Evolutionary conservation across 1,140 invertebrate genomes (phyloP).

Genomic region (Brachionus rubens): DNA sequence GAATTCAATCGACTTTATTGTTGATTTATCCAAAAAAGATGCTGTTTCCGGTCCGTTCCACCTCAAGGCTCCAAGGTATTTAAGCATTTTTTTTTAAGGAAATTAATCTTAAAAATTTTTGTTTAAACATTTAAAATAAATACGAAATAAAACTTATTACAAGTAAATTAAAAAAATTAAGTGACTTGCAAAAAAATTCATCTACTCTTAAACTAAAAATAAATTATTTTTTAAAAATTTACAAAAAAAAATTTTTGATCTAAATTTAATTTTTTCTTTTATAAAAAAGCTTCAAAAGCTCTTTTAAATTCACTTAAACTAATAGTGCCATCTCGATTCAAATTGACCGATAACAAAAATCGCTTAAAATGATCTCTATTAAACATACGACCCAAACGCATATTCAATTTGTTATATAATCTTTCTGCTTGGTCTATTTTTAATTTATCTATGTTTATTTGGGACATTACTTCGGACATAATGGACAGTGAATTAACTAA

Average conservation of each 20-base stretch:
- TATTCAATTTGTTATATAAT: not conserved
- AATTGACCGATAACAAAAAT: not conserved
- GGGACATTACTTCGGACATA: slow-evolving; percentile 7
- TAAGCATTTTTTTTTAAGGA: no score
- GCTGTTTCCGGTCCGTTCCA: no score
- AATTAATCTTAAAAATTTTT: no score
- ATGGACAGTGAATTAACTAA: slow-evolving; percentile 18
- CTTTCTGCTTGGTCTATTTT: slow-evolving; percentile 30
- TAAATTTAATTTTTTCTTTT: no score
- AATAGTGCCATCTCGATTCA: slow-evolving; percentile 7
- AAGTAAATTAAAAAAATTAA: no score
- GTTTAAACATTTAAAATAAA: no score
- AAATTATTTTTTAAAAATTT: slow-evolving; percentile 3
- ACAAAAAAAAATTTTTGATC: not conserved
- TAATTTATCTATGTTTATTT: slow-evolving; percentile 2
- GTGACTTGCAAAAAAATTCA: not conserved
- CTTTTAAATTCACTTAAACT: slow-evolving; percentile 18
- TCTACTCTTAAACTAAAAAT: not conserved
- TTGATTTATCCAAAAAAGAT: no score
- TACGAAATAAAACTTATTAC: no score
- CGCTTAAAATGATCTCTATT: slow-evolving; percentile 2
- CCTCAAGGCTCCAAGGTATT: no score
- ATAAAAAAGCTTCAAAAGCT: not conserved
- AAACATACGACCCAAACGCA: slow-evolving; percentile 1
- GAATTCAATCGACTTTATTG: no score